Base-by-base conservation (phyloP, 2,113 vertebrate species). In the Tor tambroides region DNA sequence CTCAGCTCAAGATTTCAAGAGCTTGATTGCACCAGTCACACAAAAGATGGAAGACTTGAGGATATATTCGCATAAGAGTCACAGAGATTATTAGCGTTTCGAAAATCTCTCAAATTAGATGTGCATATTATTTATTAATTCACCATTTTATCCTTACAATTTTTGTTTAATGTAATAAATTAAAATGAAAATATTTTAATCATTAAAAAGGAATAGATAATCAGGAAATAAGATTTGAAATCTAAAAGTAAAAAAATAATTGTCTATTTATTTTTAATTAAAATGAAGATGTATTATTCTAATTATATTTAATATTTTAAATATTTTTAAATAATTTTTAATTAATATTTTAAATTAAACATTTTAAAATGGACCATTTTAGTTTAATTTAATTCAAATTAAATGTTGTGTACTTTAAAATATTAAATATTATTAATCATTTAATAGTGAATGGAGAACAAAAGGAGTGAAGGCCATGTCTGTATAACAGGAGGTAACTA, bases 1-100 rank as follows among this genome's bases (percentile, higher is more conserved):
- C 74, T 72, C 54, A 9, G 23, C 63, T 56, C 38, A 84, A 85
- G 76, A 74, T 56, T 63, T 59, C 35, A 74, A 74, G 49, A 79
- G 61, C 21, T 75, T 59, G 76, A 87, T 79, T 79, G 65, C 35
- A 79, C 0, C 74, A 72, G 32, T 80, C 71, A 38, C 23, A 46
- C 28, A 35, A 69, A 83, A 83, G 63, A 56, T 54, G 12, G 67
- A 84, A 17, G 82, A 35, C 82, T 51, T 71, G 9, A 51, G 43
- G 5, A 54, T 17, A 6, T 43, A 46, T 59, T 35, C 1, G 1
- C 30, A 35, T n/a, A 9, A 67, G 32, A 43, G 38, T 46, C 56
- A 30, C 41, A 63, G 17, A 23, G 63, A n/a, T 46, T 67, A 82
- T 67, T 81, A 15, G 35, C 1, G 7, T 65, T 49, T 30, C 3